Conservation (phyloP, 2,888 invertebrate genomes). For the Eupithecia subumbrata region DNA sequence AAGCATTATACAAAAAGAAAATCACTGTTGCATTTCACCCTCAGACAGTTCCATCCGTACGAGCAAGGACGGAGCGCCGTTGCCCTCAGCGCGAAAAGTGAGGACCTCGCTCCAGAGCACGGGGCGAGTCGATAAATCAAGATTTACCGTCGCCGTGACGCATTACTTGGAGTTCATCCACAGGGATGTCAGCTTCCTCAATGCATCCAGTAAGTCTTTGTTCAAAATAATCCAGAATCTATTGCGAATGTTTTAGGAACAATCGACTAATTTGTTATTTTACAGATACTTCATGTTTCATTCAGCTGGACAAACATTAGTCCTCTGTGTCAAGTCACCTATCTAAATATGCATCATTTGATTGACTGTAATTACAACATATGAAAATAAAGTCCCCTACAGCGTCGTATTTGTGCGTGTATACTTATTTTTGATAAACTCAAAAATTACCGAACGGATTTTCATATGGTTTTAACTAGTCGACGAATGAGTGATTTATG, state of each 20-base stretch:
- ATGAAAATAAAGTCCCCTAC: no score
- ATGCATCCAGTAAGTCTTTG: slow-evolving; percentile 60
- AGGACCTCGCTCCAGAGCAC: slow-evolving; percentile 62
- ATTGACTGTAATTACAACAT: neutral
- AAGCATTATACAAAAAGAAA: neutral
- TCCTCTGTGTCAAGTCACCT: neutral
- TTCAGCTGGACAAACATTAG: neutral
- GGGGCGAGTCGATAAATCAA: slow-evolving; percentile 60
- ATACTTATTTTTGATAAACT: neutral
- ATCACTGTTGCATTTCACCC: neutral
- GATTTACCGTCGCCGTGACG: slow-evolving; percentile 59
- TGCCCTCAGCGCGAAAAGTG: slow-evolving; percentile 67
- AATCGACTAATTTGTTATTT: neutral
- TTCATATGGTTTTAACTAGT: no score
- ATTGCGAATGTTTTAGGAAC: slow-evolving; percentile 3
- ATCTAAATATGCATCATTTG: neutral
- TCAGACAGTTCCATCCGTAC: slow-evolving; percentile 54
- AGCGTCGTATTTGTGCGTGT: no score
- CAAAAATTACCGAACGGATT: neutral
- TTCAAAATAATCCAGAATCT: slow-evolving; percentile 10
- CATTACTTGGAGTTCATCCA: slow-evolving; percentile 65
- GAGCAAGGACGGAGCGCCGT: slow-evolving; percentile 53
- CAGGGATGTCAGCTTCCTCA: slow-evolving; percentile 62
- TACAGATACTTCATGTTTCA: neutral
- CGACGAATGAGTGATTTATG: no score